phyloP scores from a whole-genome alignment of 2,888 invertebrate species.

The Limnephilus rhombicus region DNA sequence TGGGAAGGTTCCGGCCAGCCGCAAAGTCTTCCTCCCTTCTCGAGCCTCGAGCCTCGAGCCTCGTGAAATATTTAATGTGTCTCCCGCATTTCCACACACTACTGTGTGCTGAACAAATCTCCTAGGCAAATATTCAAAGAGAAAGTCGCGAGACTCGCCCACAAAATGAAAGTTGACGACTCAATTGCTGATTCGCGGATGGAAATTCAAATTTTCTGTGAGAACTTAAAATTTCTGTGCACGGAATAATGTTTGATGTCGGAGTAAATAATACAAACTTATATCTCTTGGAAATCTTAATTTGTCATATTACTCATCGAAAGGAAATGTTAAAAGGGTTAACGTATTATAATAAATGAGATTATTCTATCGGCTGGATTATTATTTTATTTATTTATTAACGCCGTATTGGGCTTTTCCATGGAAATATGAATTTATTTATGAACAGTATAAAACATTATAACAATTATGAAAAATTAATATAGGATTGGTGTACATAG shows the following conservation, averaged over 20 bases:
- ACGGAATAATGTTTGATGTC: background rate
- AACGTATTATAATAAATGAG: background rate
- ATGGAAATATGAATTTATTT: too few species aligned
- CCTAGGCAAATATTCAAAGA: constrained; percentile 30
- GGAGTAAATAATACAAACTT: background rate
- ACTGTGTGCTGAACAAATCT: constrained; percentile 17
- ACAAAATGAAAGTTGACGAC: constrained; percentile 13
- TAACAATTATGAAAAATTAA: too few species aligned
- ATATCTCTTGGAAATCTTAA: background rate
- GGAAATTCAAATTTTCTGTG: background rate
- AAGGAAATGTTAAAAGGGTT: background rate
- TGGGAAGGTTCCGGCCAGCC: background rate
- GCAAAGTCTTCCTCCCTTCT: background rate
- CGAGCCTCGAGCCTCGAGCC: constrained; percentile 17
- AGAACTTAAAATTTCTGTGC: background rate
- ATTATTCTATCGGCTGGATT: background rate
- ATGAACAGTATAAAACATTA: too few species aligned
- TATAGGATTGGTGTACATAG: too few species aligned
- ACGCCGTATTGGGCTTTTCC: too few species aligned
- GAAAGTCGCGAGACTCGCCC: constrained; percentile 22
- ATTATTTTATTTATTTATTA: too few species aligned
- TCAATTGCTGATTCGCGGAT: constrained; percentile 26
- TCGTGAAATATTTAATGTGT: constrained; percentile 33
- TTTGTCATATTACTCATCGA: background rate
- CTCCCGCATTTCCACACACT: constrained; percentile 12